Base-by-base conservation (phyloP, 2,888 invertebrate genomes). In the Panzeria rudis region DNA sequence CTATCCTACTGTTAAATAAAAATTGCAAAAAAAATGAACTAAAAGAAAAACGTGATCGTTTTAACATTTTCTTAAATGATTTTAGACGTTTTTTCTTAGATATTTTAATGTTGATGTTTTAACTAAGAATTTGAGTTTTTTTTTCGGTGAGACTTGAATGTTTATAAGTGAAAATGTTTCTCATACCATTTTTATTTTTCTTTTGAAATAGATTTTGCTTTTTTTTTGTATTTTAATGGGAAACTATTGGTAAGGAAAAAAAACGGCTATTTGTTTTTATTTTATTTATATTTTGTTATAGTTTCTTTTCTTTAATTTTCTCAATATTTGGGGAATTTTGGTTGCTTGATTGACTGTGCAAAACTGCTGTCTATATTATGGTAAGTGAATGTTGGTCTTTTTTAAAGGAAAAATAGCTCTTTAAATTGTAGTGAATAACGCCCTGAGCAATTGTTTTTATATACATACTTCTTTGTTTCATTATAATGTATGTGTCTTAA, bases 11-110 rank as follows among this genome's bases (percentile, higher is more conserved):
- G 38, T 56, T 66, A 17, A 11, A 35, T 13, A 54, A 68, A 69
- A 77, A 6, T 35, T 15, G 17, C 0, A 25, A 25, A 32, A 64
- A 82, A 68, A 73, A 76, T 23, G 32, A 62, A 41, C 59, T 41
- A 47, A 56, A 47, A 73, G 75, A 86, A 90, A 91, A 91, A 91
- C 91, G 91, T 91, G 91, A 91, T 91, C 91, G 88, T 88, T 91
- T 91, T 89, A 91, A 89, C 90, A 90, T 91, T 90, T 91, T 89
- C 89, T 85, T 88, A 87, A 87, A 88, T 89, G 77, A 85, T 78
- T 78, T 82, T 78, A 68, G 77, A 64, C 69, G 32, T 64, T 87
- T 87, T 84, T 86, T 76, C 81, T 77, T 23, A 69, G 72, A 76
- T 82, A 78, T 79, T 80, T 75, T 82, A 77, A 76, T 72, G 75